Conservation (phyloP, 2,888 invertebrate species). For the Chymomyza caudatula region DNA sequence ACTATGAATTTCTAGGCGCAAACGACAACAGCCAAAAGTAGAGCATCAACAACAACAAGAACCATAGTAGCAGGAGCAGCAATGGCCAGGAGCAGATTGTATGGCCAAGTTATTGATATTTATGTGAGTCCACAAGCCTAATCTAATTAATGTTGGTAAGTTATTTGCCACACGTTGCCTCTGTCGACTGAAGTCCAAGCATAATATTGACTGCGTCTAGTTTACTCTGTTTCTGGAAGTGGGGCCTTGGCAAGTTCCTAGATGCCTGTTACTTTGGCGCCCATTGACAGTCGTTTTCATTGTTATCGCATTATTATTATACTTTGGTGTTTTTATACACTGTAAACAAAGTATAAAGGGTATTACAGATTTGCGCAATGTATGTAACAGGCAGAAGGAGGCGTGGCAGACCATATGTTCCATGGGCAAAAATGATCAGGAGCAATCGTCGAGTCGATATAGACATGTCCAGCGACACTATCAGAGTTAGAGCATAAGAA, state of each 20-base stretch:
- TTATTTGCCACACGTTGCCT: conserved; percentile 26
- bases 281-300: conserved; percentile 30
- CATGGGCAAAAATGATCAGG: too few relatives aligned
- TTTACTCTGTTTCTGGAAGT: neutral
- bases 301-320: conserved; percentile 35
- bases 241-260: neutral
- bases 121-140: conserved; percentile 36
- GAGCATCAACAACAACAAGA: conserved; percentile 9
- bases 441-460: too few relatives aligned
- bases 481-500: too few relatives aligned
- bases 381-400: too few relatives aligned
- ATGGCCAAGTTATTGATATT: conserved; percentile 28
- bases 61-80: neutral
- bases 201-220: neutral
- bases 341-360: too few relatives aligned
- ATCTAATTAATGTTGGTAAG: conserved; percentile 56
- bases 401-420: too few relatives aligned
- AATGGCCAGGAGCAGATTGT: conserved; percentile 11
- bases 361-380: too few relatives aligned
- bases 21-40: conserved; percentile 21
- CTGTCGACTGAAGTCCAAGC: neutral
- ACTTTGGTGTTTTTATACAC: too few relatives aligned
- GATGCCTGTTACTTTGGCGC: conserved; percentile 6
- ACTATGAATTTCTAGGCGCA: neutral
- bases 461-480: too few relatives aligned